phyloP scores from a whole-genome alignment of 2,113 vertebrate species.

The Paraplagusia blochii region DNA sequence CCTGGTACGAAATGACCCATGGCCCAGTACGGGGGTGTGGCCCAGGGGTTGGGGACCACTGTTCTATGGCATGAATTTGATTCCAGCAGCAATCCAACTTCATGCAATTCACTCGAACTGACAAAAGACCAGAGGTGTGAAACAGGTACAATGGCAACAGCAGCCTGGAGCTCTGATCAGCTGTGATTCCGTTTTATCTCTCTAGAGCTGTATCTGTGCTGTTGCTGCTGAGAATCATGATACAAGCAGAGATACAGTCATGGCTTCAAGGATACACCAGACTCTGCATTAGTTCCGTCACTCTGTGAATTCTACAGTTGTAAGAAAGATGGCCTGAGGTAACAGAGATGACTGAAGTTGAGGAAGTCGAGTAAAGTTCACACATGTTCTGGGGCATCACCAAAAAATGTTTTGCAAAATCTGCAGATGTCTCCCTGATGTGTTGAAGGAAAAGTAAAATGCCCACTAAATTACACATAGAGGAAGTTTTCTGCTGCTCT shows the following conservation, averaged over 20 bases:
- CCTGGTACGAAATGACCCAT: no score
- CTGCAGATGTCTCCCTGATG: neutral
- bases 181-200: slow-evolving; percentile 33
- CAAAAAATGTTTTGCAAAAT: neutral
- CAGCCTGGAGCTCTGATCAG: slow-evolving; percentile 18
- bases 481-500: neutral
- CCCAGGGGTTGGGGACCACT: no score
- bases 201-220: no score
- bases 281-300: slow-evolving; percentile 26
- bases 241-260: slow-evolving; percentile 18
- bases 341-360: slow-evolving; percentile 2
- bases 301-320: slow-evolving; percentile 28
- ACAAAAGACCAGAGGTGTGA: neutral
- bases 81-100: no score
- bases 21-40: no score
- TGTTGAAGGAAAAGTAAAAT: neutral
- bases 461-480: neutral
- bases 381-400: neutral
- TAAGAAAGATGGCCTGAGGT: slow-evolving; percentile 9
- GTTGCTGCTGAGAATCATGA: slow-evolving; percentile 7
- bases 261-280: slow-evolving; percentile 26
- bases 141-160: slow-evolving; percentile 12
- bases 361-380: neutral
- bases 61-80: no score
- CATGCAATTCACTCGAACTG: slow-evolving; percentile 3